A percentile compares a stretch with the other conserved stretches of the same genome.
These are phyloP conservation scores for Nomada ruficornis DNA, from an alignment of 2,888 invertebrate genomes.

Conservation along the genomic window DNA sequence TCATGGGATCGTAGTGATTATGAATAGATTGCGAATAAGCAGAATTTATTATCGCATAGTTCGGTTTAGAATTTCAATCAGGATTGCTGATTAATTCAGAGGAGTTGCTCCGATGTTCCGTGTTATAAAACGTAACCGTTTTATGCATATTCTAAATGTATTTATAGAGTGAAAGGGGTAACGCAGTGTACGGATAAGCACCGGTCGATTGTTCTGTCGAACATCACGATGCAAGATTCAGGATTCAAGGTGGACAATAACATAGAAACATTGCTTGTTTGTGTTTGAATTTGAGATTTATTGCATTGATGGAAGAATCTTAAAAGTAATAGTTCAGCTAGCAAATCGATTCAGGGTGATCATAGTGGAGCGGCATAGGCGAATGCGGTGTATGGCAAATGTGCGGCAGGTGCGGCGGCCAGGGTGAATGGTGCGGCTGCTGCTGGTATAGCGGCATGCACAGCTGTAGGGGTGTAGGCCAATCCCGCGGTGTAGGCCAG, in stretches of 20 bases:
- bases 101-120: neutral
- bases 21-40: neutral
- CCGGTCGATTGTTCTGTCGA: too few relatives aligned
- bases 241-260: too few relatives aligned
- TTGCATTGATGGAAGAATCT: slow-evolving; percentile 12
- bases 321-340: neutral
- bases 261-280: neutral
- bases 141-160: too few relatives aligned
- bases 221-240: too few relatives aligned
- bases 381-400: slow-evolving; percentile 79
- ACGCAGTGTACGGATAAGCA: too few relatives aligned
- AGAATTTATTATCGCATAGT: neutral
- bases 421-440: slow-evolving; percentile 78
- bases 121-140: too few relatives aligned
- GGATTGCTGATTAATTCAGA: too few relatives aligned
- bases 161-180: too few relatives aligned
- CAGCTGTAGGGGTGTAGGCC: slow-evolving; percentile 71
- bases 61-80: too few relatives aligned
- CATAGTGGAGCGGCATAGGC: slow-evolving; percentile 57
- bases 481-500: slow-evolving; percentile 85
- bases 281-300: slow-evolving; percentile 16
- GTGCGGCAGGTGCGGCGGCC: slow-evolving; percentile 64
- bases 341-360: neutral
- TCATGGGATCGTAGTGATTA: neutral
- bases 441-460: slow-evolving; percentile 18